phyloP scores from a whole-genome alignment of 2,113 vertebrate genomes.

The Onychostoma macrolepis region DNA sequence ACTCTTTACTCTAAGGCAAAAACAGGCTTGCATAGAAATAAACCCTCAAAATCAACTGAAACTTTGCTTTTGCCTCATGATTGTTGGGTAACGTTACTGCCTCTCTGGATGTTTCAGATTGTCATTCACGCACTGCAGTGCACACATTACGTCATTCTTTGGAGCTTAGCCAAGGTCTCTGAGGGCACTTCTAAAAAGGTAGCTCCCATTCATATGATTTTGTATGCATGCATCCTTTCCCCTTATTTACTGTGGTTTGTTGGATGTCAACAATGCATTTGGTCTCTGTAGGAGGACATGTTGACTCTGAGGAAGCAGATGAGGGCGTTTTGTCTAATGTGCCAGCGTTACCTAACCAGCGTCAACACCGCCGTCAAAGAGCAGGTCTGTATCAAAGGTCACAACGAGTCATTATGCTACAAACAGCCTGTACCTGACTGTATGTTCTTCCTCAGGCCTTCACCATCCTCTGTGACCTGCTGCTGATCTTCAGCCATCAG shows the following conservation, averaged over 20 bases:
- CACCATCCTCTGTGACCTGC: slow-evolving; percentile 95
- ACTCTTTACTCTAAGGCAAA: background rate
- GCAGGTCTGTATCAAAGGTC: slow-evolving; percentile 79
- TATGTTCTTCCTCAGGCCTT: slow-evolving; percentile 82
- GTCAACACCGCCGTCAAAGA: slow-evolving; percentile 99
- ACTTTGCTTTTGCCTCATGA: background rate
- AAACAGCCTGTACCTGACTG: background rate
- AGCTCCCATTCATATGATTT: slow-evolving; percentile 38
- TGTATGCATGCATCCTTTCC: background rate
- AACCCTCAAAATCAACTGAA: background rate
- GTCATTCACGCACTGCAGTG: slow-evolving; percentile 98
- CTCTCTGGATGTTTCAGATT: slow-evolving; percentile 78
- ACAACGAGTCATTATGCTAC: background rate
- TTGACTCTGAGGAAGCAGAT: slow-evolving; percentile 96
- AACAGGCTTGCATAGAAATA: background rate
- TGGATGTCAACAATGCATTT: slow-evolving; percentile 44
- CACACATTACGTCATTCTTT: slow-evolving; percentile 98
- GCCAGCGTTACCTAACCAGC: slow-evolving; percentile 98
- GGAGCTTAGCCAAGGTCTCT: slow-evolving; percentile 96
- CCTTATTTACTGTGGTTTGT: slow-evolving; percentile 1
- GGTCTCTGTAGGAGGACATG: slow-evolving; percentile 85
- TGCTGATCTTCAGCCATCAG: slow-evolving; percentile 99
- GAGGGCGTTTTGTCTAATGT: slow-evolving; percentile 99
- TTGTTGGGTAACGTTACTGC: background rate
- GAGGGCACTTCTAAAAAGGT: slow-evolving; percentile 97